Conservation (phyloP, 2,113 vertebrate genomes). For the Gymnorhina tibicen region DNA sequence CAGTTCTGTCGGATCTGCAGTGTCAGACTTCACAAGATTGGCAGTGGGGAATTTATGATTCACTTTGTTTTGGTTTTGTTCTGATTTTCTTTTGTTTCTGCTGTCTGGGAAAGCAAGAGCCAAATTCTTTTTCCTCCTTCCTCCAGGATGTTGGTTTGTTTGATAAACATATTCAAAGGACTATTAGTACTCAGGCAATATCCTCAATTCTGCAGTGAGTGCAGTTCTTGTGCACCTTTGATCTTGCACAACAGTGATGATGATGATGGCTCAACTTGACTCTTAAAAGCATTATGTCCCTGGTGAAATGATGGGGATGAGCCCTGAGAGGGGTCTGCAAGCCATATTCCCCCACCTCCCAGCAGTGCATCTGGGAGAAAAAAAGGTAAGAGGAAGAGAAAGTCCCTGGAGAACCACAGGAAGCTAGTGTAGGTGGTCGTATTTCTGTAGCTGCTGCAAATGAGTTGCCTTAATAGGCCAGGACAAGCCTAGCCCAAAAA, state of each 20-base stretch:
- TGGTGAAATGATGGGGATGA: not conserved
- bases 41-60: not conserved
- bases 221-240: not conserved
- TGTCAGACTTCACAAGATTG: not conserved
- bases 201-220: not conserved
- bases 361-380: not conserved
- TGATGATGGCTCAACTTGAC: not conserved
- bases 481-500: not conserved
- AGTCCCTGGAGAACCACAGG: not conserved
- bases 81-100: not conserved
- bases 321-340: not conserved
- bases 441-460: not conserved
- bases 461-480: not conserved
- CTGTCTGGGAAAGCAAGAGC: not conserved
- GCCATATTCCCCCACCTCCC: not conserved
- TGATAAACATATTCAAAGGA: not conserved
- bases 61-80: not conserved
- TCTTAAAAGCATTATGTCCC: not conserved
- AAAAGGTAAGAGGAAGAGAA: not conserved
- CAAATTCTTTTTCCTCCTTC: not conserved
- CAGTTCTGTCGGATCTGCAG: not conserved
- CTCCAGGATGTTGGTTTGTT: not conserved
- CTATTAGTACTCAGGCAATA: not conserved
- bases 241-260: not conserved
- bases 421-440: not conserved